A percentile compares a stretch with the other conserved stretches of the same genome.
phyloP scores from a whole-genome alignment of 2,113 vertebrate species.

The Archocentrus centrarchus region DNA sequence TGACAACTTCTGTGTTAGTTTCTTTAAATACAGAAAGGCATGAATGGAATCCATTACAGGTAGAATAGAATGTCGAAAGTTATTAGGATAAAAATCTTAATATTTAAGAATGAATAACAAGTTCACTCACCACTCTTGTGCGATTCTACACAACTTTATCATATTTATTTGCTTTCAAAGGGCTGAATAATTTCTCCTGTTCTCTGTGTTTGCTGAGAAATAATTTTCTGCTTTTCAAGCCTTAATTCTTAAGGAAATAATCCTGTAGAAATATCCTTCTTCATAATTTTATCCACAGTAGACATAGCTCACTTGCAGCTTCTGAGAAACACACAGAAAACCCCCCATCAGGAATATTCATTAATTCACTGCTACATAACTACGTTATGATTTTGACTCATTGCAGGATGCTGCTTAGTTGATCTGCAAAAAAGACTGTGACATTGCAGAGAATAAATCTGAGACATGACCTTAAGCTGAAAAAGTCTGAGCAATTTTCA shows the following conservation, averaged over 20 bases:
- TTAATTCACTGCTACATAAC: not conserved
- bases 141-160: not conserved
- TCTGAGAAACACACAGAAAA: slow-evolving; percentile 22
- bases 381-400: slow-evolving; percentile 13
- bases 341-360: not conserved
- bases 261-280: not conserved
- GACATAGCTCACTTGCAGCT: not conserved
- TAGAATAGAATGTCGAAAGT: not conserved
- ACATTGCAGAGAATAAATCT: slow-evolving; percentile 32
- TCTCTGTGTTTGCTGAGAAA: slow-evolving; percentile 9
- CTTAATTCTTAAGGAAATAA: not conserved
- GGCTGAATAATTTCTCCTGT: not conserved
- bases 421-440: slow-evolving; percentile 18
- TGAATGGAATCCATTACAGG: not conserved
- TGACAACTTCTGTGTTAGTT: not conserved
- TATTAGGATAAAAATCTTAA: slow-evolving; percentile 1
- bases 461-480: slow-evolving; percentile 3
- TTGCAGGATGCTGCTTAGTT: slow-evolving; percentile 32
- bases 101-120: slow-evolving; percentile 1
- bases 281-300: slow-evolving; percentile 10
- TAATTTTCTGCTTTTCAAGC: not conserved
- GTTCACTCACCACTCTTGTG: not conserved
- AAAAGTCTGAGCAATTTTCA: slow-evolving; percentile 22
- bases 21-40: not conserved
- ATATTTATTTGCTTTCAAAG: slow-evolving; percentile 4